Conservation (phyloP, 2,888 invertebrate species). For the Agrotis ipsilon region DNA sequence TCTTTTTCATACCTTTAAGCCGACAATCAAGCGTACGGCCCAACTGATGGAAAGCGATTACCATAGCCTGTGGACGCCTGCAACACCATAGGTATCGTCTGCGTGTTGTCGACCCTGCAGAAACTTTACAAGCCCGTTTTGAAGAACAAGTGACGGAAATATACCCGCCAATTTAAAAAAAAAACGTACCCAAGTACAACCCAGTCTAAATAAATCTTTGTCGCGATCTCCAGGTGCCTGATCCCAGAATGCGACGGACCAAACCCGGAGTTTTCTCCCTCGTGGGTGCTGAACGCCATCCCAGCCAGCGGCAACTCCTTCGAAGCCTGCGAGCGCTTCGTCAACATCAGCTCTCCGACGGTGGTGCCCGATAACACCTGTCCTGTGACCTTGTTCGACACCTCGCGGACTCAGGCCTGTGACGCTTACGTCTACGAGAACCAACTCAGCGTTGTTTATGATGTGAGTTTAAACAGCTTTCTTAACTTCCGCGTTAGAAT, state of each 20-base stretch:
- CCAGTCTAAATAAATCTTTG: background rate
- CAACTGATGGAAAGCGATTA: too few relatives aligned
- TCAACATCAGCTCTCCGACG: conserved; percentile 67
- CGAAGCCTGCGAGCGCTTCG: conserved; percentile 79
- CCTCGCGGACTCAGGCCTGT: conserved; percentile 70
- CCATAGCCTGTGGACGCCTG: too few relatives aligned
- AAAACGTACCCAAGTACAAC: background rate
- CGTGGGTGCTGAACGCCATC: conserved; percentile 81
- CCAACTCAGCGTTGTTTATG: conserved; percentile 82
- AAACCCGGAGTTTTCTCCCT: conserved; percentile 75
- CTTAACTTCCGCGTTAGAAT: background rate
- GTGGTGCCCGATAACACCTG: conserved; percentile 69
- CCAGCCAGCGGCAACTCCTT: conserved; percentile 73
- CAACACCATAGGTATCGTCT: too few relatives aligned
- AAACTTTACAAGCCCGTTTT: too few relatives aligned
- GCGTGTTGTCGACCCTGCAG: too few relatives aligned
- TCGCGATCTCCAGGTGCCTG: conserved; percentile 72
- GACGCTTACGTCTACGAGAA: conserved; percentile 81
- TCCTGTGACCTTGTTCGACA: conserved; percentile 79
- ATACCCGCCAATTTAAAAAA: background rate
- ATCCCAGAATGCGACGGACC: conserved; percentile 81
- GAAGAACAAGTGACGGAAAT: background rate
- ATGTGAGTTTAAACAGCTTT: conserved; percentile 75
- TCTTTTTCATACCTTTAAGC: too few relatives aligned
- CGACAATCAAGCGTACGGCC: too few relatives aligned